Percentiles rank a stretch among this genome's conserved stretches.
These are phyloP conservation scores for Sinocyclocheilus anophthalmus DNA, from an alignment of 2,113 vertebrate genomes.

Conservation along the genomic window DNA sequence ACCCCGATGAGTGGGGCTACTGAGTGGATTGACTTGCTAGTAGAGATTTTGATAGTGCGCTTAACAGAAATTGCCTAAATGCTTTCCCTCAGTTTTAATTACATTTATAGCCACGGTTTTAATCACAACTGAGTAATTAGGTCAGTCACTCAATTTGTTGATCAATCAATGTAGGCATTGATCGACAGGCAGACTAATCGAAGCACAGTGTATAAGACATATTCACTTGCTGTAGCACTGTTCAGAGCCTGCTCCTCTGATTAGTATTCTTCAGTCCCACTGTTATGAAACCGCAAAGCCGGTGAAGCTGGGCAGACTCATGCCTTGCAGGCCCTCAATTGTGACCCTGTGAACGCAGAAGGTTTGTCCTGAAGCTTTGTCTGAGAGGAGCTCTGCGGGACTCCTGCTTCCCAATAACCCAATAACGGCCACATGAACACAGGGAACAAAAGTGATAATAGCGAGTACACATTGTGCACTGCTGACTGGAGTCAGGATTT, in stretches of 20 bases:
- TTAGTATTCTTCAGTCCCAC: conserved; percentile 34
- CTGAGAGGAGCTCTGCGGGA: conserved; percentile 29
- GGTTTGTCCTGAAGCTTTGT: conserved; percentile 29
- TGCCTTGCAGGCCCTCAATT: conserved; percentile 25
- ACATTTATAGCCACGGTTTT: not conserved
- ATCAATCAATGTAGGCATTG: not conserved
- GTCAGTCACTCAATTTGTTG: not conserved
- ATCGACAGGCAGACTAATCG: conserved; percentile 1
- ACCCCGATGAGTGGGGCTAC: not conserved
- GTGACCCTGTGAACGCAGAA: conserved; percentile 21
- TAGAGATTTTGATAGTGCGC: not conserved
- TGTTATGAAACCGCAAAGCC: conserved; percentile 36
- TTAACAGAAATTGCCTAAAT: not conserved
- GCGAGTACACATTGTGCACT: not conserved
- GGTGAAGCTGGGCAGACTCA: conserved; percentile 4
- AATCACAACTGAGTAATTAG: not conserved
- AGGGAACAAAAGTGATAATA: conserved; percentile 33
- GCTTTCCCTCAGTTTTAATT: not conserved
- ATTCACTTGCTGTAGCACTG: not conserved
- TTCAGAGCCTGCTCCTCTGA: not conserved
- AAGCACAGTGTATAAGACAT: not conserved
- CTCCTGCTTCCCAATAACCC: conserved; percentile 26
- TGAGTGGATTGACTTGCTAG: not conserved
- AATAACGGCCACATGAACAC: conserved; percentile 29
- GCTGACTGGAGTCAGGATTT: not conserved